Percentiles rank a stretch among this genome's conserved stretches.
These are phyloP conservation scores for Scopus umbretta DNA, from an alignment of 2,113 vertebrate species.

Conservation along the genomic window DNA sequence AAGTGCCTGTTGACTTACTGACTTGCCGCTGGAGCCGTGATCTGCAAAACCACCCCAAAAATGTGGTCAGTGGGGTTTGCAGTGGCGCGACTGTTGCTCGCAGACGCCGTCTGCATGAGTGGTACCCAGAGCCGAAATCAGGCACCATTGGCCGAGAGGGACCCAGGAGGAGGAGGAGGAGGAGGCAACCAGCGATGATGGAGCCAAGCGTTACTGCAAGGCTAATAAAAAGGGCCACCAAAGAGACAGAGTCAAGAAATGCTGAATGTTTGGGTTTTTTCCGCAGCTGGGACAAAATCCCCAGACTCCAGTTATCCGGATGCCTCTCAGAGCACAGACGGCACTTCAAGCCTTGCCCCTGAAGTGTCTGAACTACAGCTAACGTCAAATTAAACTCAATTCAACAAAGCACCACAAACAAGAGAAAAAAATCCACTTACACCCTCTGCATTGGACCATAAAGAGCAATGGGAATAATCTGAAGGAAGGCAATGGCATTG, in stretches of 20 bases:
- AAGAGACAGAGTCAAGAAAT: neutral
- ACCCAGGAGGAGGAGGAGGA: neutral
- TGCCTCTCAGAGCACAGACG: neutral
- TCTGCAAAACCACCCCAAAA: neutral
- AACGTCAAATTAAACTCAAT: neutral
- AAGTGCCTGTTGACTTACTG: neutral
- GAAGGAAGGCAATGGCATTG: neutral
- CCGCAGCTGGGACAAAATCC: neutral
- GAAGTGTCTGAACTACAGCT: neutral
- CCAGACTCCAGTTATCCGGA: neutral
- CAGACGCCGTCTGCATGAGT: fast-evolving
- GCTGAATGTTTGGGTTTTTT: neutral
- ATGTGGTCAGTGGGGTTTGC: neutral
- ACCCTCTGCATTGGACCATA: neutral
- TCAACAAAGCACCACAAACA: neutral
- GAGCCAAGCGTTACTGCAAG: neutral
- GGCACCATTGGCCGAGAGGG: neutral
- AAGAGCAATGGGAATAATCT: neutral
- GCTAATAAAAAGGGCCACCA: neutral
- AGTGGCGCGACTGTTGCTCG: fast-evolving
- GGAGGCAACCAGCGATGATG: neutral
- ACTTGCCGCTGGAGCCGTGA: neutral
- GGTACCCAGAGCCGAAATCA: fast-evolving
- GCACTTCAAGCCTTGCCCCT: neutral
- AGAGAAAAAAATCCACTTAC: neutral